These are phyloP conservation scores for Polypterus senegalus DNA, from an alignment of 2,113 vertebrate species.

Conservation along the genomic window DNA sequence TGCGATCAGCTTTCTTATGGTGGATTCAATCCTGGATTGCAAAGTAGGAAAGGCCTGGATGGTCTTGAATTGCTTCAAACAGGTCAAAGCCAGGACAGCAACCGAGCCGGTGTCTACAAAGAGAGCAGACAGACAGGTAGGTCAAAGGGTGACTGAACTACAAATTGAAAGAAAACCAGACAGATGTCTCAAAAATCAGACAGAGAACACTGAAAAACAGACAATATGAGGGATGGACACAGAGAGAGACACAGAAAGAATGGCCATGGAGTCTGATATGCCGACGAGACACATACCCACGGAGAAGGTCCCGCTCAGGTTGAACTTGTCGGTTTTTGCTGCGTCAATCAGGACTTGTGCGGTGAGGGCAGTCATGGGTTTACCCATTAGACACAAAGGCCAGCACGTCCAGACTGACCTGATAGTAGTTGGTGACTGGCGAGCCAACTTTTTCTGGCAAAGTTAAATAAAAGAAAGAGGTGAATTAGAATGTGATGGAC, in stretches of 20 bases:
- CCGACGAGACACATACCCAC: not conserved
- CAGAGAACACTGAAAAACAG: too few species aligned
- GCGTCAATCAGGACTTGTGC: not conserved
- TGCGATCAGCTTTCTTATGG: not conserved
- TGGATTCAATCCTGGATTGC: not conserved
- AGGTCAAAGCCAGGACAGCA: not conserved
- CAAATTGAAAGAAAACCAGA: too few species aligned
- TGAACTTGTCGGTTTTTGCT: not conserved
- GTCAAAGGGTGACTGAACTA: not conserved
- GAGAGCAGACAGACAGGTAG: not conserved
- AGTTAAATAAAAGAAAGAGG: not conserved
- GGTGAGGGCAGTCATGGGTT: not conserved
- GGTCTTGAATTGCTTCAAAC: not conserved
- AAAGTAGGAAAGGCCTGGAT: not conserved
- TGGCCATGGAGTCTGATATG: too few species aligned
- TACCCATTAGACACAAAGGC: not conserved
- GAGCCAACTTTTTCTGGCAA: not conserved
- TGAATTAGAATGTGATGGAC: too few species aligned
- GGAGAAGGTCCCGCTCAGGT: not conserved
- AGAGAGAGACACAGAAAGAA: too few species aligned
- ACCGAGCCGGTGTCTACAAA: not conserved
- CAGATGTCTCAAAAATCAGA: too few species aligned
- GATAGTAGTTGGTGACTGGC: not conserved
- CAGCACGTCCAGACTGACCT: not conserved
- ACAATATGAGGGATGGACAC: too few species aligned